Evolutionary conservation across 2,797 vertebrate genomes (phyloP).

Genomic region (Myiotriccus ornatus): DNA sequence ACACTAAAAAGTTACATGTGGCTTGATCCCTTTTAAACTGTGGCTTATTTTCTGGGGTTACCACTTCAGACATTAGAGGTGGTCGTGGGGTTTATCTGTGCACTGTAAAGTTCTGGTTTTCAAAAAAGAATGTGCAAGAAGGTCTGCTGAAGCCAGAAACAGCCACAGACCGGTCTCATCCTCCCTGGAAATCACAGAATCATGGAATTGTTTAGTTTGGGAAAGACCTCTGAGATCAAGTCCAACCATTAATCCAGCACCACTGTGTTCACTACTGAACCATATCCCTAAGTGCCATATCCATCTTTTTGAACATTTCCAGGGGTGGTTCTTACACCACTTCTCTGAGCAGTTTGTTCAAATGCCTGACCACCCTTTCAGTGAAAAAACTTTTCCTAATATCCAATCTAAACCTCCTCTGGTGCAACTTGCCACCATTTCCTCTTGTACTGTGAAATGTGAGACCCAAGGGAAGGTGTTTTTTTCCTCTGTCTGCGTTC

Average conservation of each 20-base stretch:
- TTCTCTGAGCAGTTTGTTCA: background rate
- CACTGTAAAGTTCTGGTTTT: background rate
- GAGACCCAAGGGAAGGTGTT: accelerated
- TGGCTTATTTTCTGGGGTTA: background rate
- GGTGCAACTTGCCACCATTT: background rate
- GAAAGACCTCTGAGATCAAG: background rate
- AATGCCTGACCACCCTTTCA: background rate
- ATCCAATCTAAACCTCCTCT: background rate
- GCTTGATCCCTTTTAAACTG: background rate
- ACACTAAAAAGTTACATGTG: too few species aligned
- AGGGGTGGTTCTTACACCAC: background rate
- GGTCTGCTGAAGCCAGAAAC: background rate
- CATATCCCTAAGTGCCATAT: too few species aligned
- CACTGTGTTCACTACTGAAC: background rate
- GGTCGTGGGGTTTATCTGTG: background rate
- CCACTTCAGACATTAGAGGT: background rate
- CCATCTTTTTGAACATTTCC: background rate
- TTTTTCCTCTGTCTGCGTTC: background rate
- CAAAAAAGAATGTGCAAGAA: accelerated
- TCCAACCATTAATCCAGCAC: background rate
- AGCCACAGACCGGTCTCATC: background rate
- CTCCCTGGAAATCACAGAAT: background rate
- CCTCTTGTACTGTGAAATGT: background rate
- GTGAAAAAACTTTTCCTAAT: too few species aligned
- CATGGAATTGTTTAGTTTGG: background rate